phyloP scores from a whole-genome alignment of 2,888 invertebrate species.

The Aromia moschata region DNA sequence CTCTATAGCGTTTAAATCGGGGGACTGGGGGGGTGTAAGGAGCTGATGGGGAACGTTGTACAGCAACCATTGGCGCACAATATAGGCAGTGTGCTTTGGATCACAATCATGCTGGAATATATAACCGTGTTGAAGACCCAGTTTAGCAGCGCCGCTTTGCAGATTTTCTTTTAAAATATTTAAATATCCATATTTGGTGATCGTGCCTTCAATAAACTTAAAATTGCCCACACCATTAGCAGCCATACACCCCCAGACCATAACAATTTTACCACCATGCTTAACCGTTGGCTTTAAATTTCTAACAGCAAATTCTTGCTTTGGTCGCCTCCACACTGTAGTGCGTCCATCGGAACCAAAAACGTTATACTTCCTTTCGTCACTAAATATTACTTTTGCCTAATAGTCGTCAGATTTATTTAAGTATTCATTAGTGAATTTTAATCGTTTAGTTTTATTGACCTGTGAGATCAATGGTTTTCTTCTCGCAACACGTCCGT shows the following conservation, averaged over 20 bases:
- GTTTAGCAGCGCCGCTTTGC: too few species aligned
- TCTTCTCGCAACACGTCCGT: neutral
- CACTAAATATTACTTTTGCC: neutral
- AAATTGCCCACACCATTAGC: too few species aligned
- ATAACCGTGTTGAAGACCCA: too few species aligned
- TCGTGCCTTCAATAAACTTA: too few species aligned
- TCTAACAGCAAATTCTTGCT: neutral
- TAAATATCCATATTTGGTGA: too few species aligned
- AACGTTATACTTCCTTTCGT: neutral
- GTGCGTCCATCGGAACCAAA: neutral
- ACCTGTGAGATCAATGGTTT: neutral
- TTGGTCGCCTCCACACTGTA: neutral
- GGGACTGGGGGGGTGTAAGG: neutral
- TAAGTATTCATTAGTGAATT: neutral
- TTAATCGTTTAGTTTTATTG: neutral
- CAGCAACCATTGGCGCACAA: too few species aligned
- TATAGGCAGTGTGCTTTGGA: too few species aligned
- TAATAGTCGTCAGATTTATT: neutral
- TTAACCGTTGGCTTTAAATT: neutral
- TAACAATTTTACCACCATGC: neutral
- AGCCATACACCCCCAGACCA: too few species aligned
- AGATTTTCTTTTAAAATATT: too few species aligned
- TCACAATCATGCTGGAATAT: too few species aligned
- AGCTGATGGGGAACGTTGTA: too few species aligned
- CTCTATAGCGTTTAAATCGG: neutral